Percentiles rank a stretch among this genome's conserved stretches.
phyloP scores from a whole-genome alignment of 2,888 invertebrate genomes.

The Cantharis rustica region DNA sequence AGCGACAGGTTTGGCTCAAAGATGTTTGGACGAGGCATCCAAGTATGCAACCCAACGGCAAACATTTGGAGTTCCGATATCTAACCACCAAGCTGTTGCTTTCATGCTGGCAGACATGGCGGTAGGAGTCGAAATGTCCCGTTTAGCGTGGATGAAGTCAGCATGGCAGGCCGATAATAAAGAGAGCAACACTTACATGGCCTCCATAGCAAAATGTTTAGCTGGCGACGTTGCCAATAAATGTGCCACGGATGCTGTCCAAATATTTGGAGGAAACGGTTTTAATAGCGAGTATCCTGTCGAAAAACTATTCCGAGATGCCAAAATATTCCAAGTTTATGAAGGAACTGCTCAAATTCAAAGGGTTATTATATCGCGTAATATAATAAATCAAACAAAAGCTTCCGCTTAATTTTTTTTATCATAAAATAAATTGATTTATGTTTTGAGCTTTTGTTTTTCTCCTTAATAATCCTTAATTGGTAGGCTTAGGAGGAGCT shows the following conservation, averaged over 20 bases:
- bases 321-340: conserved; percentile 98
- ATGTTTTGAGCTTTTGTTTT: background rate
- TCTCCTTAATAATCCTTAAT: too few species aligned
- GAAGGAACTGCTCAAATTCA: conserved; percentile 99
- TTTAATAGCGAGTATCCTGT: conserved; percentile 98
- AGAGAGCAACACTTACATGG: conserved; percentile 78
- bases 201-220: conserved; percentile 93
- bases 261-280: conserved; percentile 94
- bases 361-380: conserved; percentile 86
- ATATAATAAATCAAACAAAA: conserved; percentile 63
- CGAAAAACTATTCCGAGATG: conserved; percentile 98
- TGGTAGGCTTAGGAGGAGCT: too few species aligned
- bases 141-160: conserved; percentile 83
- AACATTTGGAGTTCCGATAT: conserved; percentile 87
- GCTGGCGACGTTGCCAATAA: conserved; percentile 94
- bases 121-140: conserved; percentile 83
- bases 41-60: conserved; percentile 92
- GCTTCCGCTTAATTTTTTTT: background rate
- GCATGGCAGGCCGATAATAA: conserved; percentile 93
- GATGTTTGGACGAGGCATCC: conserved; percentile 90
- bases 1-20: conserved; percentile 87
- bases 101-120: conserved; percentile 98
- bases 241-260: conserved; percentile 92
- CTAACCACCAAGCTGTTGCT: conserved; percentile 85
- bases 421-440: too few species aligned